phyloP scores from a whole-genome alignment of 2,888 invertebrate species.

The Palloptera scutellata region DNA sequence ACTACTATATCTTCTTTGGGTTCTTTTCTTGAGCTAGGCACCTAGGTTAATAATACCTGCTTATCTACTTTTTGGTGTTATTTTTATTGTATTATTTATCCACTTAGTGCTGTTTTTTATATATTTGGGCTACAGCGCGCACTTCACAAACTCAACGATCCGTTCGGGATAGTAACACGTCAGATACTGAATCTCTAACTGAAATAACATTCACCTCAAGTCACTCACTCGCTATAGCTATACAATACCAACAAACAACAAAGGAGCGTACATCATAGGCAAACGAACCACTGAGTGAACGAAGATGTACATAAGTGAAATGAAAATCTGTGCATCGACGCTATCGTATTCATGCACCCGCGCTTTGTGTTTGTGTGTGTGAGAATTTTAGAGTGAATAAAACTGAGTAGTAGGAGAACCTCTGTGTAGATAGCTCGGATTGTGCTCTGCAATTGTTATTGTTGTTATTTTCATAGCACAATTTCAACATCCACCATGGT shows the following conservation, averaged over 20 bases:
- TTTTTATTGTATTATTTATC: constrained; percentile 16
- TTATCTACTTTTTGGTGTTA: neutral
- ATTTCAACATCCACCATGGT: constrained; percentile 36
- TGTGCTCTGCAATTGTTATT: constrained; percentile 21
- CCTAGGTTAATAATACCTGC: too few relatives aligned
- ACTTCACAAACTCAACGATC: constrained; percentile 48
- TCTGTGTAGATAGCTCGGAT: constrained; percentile 28
- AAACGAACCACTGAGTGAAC: constrained; percentile 21
- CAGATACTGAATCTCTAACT: constrained; percentile 65
- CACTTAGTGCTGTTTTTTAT: constrained; percentile 27
- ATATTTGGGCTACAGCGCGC: constrained; percentile 22
- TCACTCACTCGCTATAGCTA: constrained; percentile 37
- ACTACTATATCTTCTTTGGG: neutral
- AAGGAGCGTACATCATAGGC: too few relatives aligned
- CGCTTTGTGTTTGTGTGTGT: constrained; percentile 34
- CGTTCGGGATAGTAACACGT: constrained; percentile 64
- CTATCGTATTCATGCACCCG: constrained; percentile 37
- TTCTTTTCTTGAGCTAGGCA: too few relatives aligned
- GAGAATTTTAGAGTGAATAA: too few relatives aligned
- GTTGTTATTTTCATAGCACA: constrained; percentile 41
- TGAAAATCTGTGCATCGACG: constrained; percentile 39
- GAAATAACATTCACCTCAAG: constrained; percentile 63
- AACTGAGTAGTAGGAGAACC: neutral
- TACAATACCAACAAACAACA: too few relatives aligned
- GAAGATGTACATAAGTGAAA: constrained; percentile 25